Evolutionary conservation across 2,113 vertebrate genomes (phyloP).

Genomic region (Mirza zaza): DNA sequence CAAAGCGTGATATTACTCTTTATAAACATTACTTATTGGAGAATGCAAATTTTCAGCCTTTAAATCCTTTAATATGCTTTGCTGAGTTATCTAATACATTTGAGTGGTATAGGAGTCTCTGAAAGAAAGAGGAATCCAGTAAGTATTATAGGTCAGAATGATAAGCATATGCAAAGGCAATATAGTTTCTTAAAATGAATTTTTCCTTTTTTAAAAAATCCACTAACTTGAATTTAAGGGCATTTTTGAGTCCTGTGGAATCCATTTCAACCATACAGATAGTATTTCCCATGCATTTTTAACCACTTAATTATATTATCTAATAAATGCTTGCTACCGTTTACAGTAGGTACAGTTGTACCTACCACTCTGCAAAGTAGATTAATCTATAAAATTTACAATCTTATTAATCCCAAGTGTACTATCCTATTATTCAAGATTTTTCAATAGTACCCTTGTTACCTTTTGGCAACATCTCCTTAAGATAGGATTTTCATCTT

Average conservation of each 20-base stretch:
- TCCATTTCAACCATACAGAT: background rate
- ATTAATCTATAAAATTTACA: slow-evolving; percentile 8
- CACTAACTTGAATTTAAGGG: slow-evolving; percentile 24
- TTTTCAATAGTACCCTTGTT: slow-evolving; percentile 20
- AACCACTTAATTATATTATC: background rate
- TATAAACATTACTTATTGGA: slow-evolving; percentile 1
- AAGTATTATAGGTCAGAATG: slow-evolving; percentile 11
- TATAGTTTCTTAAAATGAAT: background rate
- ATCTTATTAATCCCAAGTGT: background rate
- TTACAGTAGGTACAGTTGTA: background rate
- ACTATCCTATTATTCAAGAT: background rate
- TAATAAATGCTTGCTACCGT: background rate
- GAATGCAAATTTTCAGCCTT: slow-evolving; percentile 3
- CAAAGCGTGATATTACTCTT: background rate
- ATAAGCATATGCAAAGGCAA: background rate
- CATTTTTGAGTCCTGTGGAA: background rate
- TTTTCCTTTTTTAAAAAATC: background rate
- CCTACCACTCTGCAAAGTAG: background rate
- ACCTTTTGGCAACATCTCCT: background rate
- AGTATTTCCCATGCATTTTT: slow-evolving; percentile 25
- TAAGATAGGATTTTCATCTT: slow-evolving; percentile 19
- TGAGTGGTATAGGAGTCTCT: background rate
- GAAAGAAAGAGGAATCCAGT: background rate
- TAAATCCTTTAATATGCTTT: background rate
- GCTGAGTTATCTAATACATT: background rate